phyloP scores from a whole-genome alignment of 1,140 invertebrate genomes.

The Scaptomyza montana region DNA sequence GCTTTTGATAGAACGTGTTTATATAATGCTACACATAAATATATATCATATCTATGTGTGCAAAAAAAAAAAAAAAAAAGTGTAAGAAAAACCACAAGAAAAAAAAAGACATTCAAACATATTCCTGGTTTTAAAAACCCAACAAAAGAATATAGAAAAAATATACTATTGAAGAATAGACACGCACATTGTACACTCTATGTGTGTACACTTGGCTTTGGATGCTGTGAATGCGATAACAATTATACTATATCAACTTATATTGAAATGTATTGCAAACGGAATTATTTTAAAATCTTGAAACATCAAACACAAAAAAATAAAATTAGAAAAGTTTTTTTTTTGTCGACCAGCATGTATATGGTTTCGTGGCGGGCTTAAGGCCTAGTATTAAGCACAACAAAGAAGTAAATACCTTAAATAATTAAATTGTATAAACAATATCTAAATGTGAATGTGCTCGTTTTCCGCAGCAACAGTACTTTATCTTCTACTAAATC shows the following conservation, averaged over 20 bases:
- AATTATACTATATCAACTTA: slow-evolving; percentile 25
- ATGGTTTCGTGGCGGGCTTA: slow-evolving; percentile 58
- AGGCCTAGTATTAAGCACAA: slow-evolving; percentile 24
- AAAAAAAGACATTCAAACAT: slow-evolving; percentile 61
- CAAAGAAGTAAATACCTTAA: slow-evolving; percentile 10
- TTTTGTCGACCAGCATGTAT: slow-evolving; percentile 36
- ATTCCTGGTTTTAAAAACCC: slow-evolving; percentile 65
- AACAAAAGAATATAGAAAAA: slow-evolving; percentile 3
- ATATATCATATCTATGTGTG: slow-evolving; percentile 43
- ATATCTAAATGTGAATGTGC: slow-evolving; percentile 43
- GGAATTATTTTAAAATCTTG: slow-evolving; percentile 34
- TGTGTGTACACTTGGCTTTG: slow-evolving; percentile 18
- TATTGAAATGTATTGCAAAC: no score
- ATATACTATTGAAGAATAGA: slow-evolving; percentile 25
- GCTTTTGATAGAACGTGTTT: slow-evolving; percentile 74
- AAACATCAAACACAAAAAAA: slow-evolving; percentile 12
- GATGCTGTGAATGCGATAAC: slow-evolving; percentile 31
- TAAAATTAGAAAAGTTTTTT: slow-evolving; percentile 37
- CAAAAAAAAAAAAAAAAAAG: slow-evolving; percentile 52
- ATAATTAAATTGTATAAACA: slow-evolving; percentile 28
- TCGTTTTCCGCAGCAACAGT: slow-evolving; percentile 27
- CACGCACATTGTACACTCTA: slow-evolving; percentile 24
- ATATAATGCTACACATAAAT: slow-evolving; percentile 53
- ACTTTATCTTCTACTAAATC: slow-evolving; percentile 42
- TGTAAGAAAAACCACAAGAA: no score